Base-by-base conservation (phyloP, 2,113 vertebrate genomes). In the Capreolus pygargus region DNA sequence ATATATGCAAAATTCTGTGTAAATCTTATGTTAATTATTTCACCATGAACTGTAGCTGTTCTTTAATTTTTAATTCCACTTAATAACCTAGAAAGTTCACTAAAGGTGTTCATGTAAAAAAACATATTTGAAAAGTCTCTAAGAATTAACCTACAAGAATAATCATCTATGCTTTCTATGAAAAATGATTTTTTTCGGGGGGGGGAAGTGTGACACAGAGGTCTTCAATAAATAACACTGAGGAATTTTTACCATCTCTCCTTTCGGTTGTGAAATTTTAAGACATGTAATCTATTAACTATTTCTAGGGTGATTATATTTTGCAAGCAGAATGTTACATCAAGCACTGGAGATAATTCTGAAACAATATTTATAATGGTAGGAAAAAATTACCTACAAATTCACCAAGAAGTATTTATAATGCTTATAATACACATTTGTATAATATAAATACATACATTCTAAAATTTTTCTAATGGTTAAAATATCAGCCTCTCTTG, bases 21-120 rank as follows among this genome's bases (percentile, higher is more conserved):
- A 92, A 97, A 96, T 94, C 60, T 45, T 87, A 76, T 30, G 10
- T 83, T 94, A 96, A 90, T 64, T n/a, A 96, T 85, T 94, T 95
- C 33, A 67, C 28, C 33, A 50, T 61, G 58, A 92, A 92, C 30
- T 13, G 2, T 95, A 95, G 39, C 16, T 74, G 4, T 88, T 97
- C 76, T 94, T 89, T 87, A 96, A 89, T 96, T 92, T 91, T 94
- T 90, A 86, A 58, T 94, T 95, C 23, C 21, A 92, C 43, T 94
- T 97, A 91, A 87, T 78, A 92, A 91, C 76, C 47, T 83, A 87
- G 47, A 88, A 88, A 91, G 47, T 76, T 95, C 47, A 95, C 95
- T 64, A 94, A 87, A 92, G 14, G 13, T 91, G 3, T 88, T 95
- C 39, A 94, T 54, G 92, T 97, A 50, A 9, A n/a, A 88, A 95